Evolutionary conservation across 2,888 invertebrate genomes (phyloP), one percentile per base, ranked within the genome.

Genomic region (Dicyrtoma fusca): DNA sequence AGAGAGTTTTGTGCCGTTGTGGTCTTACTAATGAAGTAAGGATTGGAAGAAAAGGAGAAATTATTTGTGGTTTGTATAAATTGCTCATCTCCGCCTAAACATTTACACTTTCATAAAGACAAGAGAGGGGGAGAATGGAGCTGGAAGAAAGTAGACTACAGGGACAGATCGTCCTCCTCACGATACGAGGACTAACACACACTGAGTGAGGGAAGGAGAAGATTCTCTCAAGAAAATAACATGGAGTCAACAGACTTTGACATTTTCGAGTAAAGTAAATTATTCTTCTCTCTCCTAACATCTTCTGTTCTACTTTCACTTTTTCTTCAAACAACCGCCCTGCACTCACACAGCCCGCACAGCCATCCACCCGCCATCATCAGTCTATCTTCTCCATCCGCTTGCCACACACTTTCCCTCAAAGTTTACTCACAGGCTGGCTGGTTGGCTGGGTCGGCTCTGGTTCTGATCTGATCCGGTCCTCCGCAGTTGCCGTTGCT

Each of bases 231-330:
- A n/a, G 26, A 21, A n/a, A 25, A 25, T 23, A 57, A 57, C 8
- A 57, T 3, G 25, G 25, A 57, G 57, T 42, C 17, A n/a, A 34
- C 13, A 63, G 70, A 34, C 19, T 62, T 51, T 26, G 49, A 44
- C 59, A 61, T 45, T 42, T 59, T 34, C 47, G 47, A 44, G 10
- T 47, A 25, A 45, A 69, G 59, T 47, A 61, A 59, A 23, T 57
- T 69, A 55, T 59, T 49, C 69, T 26, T 59, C 14, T 69, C 23
- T 45, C 23, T 51, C 49, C 23, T 65, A 19, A 25, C 25, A n/a
- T 21, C 17, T 44, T 21, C 44, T 44, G 14, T 11, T 51, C 14
- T 19, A 13, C n/a, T 19, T n/a, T 53, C 21, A 42, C 26, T 53
- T 42, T 21, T 51, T 13, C 53, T 21, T 34, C 34, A 34, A 34